A percentile compares a stretch with the other conserved stretches of the same genome.
phyloP scores from a whole-genome alignment of 1,140 invertebrate genomes.

The Ceratina calcarata region DNA sequence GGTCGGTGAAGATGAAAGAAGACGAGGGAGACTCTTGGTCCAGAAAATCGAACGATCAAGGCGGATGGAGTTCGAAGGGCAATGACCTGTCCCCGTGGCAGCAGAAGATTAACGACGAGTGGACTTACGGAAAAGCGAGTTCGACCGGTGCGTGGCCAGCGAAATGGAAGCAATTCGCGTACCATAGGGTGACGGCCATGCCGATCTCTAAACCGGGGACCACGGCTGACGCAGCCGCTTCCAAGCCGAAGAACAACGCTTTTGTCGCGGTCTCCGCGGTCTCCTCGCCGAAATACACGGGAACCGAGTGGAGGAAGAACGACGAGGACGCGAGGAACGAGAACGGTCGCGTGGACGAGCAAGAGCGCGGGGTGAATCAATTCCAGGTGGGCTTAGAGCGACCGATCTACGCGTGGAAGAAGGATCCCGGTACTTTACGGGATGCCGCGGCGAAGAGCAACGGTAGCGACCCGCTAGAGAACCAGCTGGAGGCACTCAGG shows the following conservation, averaged over 20 bases:
- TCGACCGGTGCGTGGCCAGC: constrained; percentile 66
- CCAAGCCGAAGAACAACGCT: constrained; percentile 68
- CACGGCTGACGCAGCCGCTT: constrained; percentile 56
- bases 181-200: constrained; percentile 72
- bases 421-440: constrained; percentile 49
- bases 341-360: constrained; percentile 9
- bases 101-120: constrained; percentile 66
- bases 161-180: constrained; percentile 76
- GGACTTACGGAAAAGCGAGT: constrained; percentile 63
- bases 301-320: constrained; percentile 74
- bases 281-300: constrained; percentile 66
- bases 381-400: constrained; percentile 40
- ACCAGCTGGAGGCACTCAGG: constrained; percentile 72
- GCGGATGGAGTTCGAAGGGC: constrained; percentile 9
- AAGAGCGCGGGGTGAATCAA: constrained; percentile 7
- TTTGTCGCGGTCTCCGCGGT: constrained; percentile 75
- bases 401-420: constrained; percentile 70
- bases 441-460: constrained; percentile 39
- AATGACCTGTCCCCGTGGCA: constrained; percentile 54
- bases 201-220: constrained; percentile 67
- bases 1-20: constrained; percentile 19
- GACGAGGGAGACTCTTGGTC: constrained; percentile 18
- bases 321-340: constrained; percentile 43
- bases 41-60: constrained; percentile 18
- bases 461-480: constrained; percentile 67